Conservation (phyloP, 2,888 invertebrate genomes). For the Drosophila borealis region DNA sequence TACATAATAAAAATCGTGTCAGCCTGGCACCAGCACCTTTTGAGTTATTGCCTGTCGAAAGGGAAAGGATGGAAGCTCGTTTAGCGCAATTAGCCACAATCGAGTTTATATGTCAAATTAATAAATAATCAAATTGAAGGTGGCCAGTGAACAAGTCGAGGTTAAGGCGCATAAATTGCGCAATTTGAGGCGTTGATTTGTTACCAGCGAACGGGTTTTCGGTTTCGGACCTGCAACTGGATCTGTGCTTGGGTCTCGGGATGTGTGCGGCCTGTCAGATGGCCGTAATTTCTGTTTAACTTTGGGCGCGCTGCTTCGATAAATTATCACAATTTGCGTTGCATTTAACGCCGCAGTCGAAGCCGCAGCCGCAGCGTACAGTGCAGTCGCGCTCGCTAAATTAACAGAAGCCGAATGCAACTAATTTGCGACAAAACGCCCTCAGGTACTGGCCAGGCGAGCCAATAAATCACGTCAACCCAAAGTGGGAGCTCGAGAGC, state of each 20-base stretch:
- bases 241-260: not conserved
- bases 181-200: constrained; percentile 80
- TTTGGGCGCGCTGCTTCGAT: constrained; percentile 70
- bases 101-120: constrained; percentile 84
- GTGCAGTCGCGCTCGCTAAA: constrained; percentile 60
- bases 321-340: constrained; percentile 81
- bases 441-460: constrained; percentile 66
- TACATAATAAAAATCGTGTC: constrained; percentile 34
- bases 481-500: constrained; percentile 68
- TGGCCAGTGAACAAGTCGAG: constrained; percentile 64
- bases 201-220: constrained; percentile 58
- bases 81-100: constrained; percentile 85
- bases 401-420: constrained; percentile 81
- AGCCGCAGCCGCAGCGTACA: constrained; percentile 22
- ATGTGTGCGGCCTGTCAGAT: constrained; percentile 61
- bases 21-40: constrained; percentile 53
- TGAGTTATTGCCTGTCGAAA: constrained; percentile 51
- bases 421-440: constrained; percentile 82
- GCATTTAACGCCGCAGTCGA: constrained; percentile 68
- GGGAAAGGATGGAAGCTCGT: constrained; percentile 67
- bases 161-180: constrained; percentile 72
- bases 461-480: constrained; percentile 80
- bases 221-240: not conserved
- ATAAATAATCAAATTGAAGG: constrained; percentile 78
- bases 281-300: constrained; percentile 78